A percentile compares a stretch with the other conserved stretches of the same genome.
These are phyloP conservation scores for Acrocephalus kingi DNA, from an alignment of 2,113 vertebrate genomes.

Conservation along the genomic window DNA sequence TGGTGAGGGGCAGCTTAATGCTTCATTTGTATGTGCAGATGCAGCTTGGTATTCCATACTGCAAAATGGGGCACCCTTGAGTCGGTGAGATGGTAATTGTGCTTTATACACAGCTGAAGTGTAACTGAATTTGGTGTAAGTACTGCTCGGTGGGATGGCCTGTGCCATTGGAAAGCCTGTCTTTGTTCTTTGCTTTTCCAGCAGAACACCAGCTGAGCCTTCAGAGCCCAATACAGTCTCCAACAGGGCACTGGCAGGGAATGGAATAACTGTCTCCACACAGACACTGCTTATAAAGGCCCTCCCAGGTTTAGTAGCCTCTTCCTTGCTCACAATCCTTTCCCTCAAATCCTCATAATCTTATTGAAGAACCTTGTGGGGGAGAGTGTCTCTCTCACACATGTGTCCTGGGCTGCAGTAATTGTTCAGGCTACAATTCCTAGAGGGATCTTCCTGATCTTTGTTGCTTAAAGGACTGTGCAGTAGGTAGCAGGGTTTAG, in stretches of 20 bases:
- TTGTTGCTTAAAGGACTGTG: not conserved
- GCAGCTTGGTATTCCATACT: not conserved
- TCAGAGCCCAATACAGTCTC: not conserved
- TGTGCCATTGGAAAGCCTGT: not conserved
- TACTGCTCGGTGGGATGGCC: not conserved
- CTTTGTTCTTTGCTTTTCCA: conserved; percentile 13
- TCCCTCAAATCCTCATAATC: not conserved
- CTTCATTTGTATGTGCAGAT: not conserved
- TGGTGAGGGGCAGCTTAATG: not conserved
- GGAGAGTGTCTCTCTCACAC: not conserved
- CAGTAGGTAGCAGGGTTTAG: not conserved
- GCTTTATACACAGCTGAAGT: not conserved
- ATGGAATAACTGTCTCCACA: not conserved
- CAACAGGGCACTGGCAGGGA: not conserved
- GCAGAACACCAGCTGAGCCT: not conserved
- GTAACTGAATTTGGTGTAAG: not conserved
- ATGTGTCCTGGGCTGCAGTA: not conserved
- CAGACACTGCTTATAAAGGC: not conserved
- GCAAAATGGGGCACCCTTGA: not conserved
- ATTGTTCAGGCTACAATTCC: not conserved
- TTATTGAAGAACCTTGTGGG: not conserved
- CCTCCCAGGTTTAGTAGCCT: not conserved
- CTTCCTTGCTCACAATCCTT: not conserved
- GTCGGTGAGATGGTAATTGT: not conserved
- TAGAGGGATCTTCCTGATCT: not conserved